A percentile compares a stretch with the other conserved stretches of the same genome.
These are phyloP conservation scores for Clarias fuscus DNA, from an alignment of 2,797 vertebrate species.

Conservation along the genomic window DNA sequence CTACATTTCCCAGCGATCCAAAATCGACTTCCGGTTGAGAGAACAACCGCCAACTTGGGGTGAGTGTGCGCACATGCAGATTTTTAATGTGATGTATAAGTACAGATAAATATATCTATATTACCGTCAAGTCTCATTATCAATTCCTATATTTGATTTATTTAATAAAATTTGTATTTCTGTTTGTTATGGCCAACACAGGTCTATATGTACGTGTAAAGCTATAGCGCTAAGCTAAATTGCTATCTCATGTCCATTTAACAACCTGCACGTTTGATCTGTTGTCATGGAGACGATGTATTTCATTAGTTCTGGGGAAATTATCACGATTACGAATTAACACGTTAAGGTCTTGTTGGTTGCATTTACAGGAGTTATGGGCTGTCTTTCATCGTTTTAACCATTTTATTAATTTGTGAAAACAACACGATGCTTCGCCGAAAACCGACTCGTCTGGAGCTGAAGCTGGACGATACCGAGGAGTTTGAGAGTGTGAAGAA, in stretches of 20 bases:
- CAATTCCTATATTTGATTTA: not conserved
- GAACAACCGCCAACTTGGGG: constrained; percentile 1
- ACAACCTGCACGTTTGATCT: not conserved
- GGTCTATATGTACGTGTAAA: not conserved
- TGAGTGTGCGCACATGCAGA: not conserved
- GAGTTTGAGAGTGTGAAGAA: constrained; percentile 94
- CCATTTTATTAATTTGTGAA: not conserved
- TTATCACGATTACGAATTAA: not conserved
- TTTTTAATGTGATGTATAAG: not conserved
- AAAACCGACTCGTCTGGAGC: constrained; percentile 91
- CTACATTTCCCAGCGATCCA: constrained; percentile 51
- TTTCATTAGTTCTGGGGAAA: not conserved
- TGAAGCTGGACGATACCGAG: constrained; percentile 93
- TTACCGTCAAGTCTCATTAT: not conserved
- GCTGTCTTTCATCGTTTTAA: not conserved
- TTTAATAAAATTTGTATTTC: not conserved
- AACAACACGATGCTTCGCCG: constrained; percentile 81
- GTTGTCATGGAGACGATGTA: not conserved
- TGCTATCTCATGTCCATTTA: not conserved
- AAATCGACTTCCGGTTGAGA: constrained; percentile 6
- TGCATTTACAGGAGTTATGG: constrained; percentile 7
- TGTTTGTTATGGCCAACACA: not conserved
- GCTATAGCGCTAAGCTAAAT: not conserved
- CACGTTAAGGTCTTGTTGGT: not conserved
- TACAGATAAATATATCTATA: not conserved